These are phyloP conservation scores for Microctenopoma steveboyesi DNA, from an alignment of 2,797 vertebrate genomes.

Conservation along the genomic window DNA sequence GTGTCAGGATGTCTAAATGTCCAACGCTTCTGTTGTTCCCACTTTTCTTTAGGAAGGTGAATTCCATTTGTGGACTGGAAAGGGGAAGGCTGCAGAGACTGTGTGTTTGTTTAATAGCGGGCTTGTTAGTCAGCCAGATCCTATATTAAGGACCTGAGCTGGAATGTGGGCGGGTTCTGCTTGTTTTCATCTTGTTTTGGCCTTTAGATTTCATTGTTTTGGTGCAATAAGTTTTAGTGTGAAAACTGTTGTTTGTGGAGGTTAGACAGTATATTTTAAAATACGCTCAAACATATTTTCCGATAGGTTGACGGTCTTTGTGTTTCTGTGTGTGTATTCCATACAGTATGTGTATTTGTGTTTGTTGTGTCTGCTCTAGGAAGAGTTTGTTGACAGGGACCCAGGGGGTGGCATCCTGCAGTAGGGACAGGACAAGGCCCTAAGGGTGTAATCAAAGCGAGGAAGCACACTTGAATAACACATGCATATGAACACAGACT, in stretches of 20 bases:
- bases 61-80: conserved; percentile 63
- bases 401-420: conserved; percentile 79
- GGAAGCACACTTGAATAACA: conserved; percentile 66
- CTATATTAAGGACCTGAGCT: conserved; percentile 64
- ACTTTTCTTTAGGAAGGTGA: conserved; percentile 66
- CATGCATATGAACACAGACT: conserved; percentile 38
- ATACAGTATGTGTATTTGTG: conserved; percentile 16
- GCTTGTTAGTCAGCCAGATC: conserved; percentile 59
- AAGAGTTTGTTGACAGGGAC: conserved; percentile 80
- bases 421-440: conserved; percentile 69
- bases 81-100: conserved; percentile 27
- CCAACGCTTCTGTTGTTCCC: conserved; percentile 64
- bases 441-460: conserved; percentile 78
- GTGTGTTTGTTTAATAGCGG: conserved; percentile 62
- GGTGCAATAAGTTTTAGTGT: conserved; percentile 22
- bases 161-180: conserved; percentile 68
- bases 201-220: conserved; percentile 50
- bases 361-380: conserved; percentile 58
- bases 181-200: conserved; percentile 59
- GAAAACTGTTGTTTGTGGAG: conserved; percentile 20
- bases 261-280: conserved; percentile 24
- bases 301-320: conserved; percentile 13
- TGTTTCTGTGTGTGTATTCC: conserved; percentile 9
- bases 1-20: conserved; percentile 52
- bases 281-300: conserved; percentile 34